Evolutionary conservation across 2,797 vertebrate genomes (phyloP), one percentile per base, ranked within the genome.

Genomic region (Anabacerthia variegaticeps): DNA sequence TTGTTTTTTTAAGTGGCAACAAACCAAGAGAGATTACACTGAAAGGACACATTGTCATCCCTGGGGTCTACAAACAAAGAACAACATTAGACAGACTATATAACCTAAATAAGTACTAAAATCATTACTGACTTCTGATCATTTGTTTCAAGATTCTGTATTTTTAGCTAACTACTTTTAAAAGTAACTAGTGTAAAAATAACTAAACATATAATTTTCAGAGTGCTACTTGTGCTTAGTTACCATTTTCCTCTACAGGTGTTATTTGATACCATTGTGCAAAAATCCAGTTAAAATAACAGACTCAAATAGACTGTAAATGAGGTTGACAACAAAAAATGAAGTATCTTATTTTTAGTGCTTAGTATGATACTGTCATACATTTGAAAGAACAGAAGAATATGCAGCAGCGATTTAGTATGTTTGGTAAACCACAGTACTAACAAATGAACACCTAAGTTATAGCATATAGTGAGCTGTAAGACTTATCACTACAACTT

Each of bases 381-480:
- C 81, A 97, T 97, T 94, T 96, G 92, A 97, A 97, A 97, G 96
- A 97, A 97, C 97, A 98, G 94, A 91, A 98, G 95, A 91, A 63
- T 94, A 98, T 78, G 94, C 95, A 98, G 97, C 95, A 97, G 98
- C 95, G 5, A 94, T 96, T 96, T 85, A 92, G 92, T 96, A 96
- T 95, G 96, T 96, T 96, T 93, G 68, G 96, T 96, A 97, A 98
- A 98, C 95, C 95, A 98, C 95, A 94, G 95, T 97, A 96, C 97
- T 97, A 97, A 98, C 92, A 97, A 97, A 98, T 82, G 92, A 98
- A 98, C 96, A 97, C 92, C 98, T 98, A 98, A 72, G 81, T 96
- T 95, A 97, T 89, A 97, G 89, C 89, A 84, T 95, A 93, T 34
- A 94, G 94, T 96, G 95, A 97, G 95, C 89, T 90, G 74, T 95